Evolutionary conservation across 2,113 vertebrate species (phyloP).

Genomic region (Syrrhaptes paradoxus): DNA sequence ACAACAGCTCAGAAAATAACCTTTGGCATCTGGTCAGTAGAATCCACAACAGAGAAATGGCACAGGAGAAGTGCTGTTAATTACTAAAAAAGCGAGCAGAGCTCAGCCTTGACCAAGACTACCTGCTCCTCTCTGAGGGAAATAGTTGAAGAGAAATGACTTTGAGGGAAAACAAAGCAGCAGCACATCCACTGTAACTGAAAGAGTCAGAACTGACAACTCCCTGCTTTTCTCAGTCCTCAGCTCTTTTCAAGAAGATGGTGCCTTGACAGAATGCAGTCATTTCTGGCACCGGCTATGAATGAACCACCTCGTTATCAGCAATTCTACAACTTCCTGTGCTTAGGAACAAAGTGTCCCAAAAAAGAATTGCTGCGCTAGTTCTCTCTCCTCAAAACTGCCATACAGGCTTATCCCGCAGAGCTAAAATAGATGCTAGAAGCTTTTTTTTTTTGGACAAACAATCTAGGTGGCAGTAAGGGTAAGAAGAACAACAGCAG

Average conservation of each 20-base stretch:
- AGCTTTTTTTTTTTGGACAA: slow-evolving; percentile 3
- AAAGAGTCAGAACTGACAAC: slow-evolving; percentile 49
- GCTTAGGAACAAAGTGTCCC: slow-evolving; percentile 51
- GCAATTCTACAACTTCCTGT: slow-evolving; percentile 65
- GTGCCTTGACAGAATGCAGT: slow-evolving; percentile 13
- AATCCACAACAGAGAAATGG: slow-evolving; percentile 44
- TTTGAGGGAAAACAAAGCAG: slow-evolving; percentile 50
- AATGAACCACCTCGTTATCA: slow-evolving; percentile 58
- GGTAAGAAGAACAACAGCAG: background rate
- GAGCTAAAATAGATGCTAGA: background rate
- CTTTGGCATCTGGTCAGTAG: slow-evolving; percentile 40
- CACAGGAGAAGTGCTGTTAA: slow-evolving; percentile 14
- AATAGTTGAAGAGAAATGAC: slow-evolving; percentile 30
- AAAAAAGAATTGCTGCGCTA: slow-evolving; percentile 25
- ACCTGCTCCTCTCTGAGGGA: background rate
- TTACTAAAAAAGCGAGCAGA: slow-evolving; percentile 15
- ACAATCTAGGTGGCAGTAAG: background rate
- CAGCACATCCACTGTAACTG: background rate
- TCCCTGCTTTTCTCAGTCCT: slow-evolving; percentile 39
- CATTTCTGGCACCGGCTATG: slow-evolving; percentile 50
- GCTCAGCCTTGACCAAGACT: slow-evolving; percentile 15
- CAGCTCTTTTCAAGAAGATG: slow-evolving; percentile 4
- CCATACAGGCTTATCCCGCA: background rate
- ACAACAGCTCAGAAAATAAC: slow-evolving; percentile 50
- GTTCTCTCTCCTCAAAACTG: background rate